These are phyloP conservation scores for Rhyacophila brunnea DNA, from an alignment of 1,140 invertebrate species.

Conservation along the genomic window DNA sequence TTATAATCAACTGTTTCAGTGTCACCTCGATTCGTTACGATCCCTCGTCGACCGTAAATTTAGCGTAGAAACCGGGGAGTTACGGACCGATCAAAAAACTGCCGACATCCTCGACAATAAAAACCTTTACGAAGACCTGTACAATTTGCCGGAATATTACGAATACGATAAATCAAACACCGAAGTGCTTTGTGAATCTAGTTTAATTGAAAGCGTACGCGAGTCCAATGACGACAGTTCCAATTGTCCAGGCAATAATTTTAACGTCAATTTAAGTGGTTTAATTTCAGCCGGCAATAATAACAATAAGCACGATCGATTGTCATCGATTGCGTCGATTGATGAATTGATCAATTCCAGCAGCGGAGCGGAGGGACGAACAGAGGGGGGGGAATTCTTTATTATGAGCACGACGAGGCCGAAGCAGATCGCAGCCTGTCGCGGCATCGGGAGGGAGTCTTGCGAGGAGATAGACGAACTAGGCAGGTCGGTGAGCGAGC, in stretches of 20 bases:
- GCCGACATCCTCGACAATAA: neutral
- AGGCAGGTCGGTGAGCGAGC: conserved; percentile 42
- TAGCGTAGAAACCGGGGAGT: neutral
- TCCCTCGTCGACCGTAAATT: conserved; percentile 6
- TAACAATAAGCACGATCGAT: conserved; percentile 3
- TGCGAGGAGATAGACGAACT: conserved; percentile 39
- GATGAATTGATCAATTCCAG: conserved; percentile 37
- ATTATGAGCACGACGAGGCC: conserved; percentile 43
- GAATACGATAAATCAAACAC: conserved; percentile 41
- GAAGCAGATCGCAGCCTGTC: conserved; percentile 36
- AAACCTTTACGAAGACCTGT: conserved; percentile 46
- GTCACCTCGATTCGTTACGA: conserved; percentile 47
- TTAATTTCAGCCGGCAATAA: conserved; percentile 41
- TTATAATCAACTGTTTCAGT: conserved; percentile 48
- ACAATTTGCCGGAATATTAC: conserved; percentile 48
- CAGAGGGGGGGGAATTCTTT: conserved; percentile 43
- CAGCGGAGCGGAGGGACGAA: conserved; percentile 21
- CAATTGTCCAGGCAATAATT: conserved; percentile 41
- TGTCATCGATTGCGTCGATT: conserved; percentile 30
- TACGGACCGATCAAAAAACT: conserved; percentile 28
- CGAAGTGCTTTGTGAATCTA: no score
- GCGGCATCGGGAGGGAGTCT: conserved; percentile 35
- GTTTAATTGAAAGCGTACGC: no score
- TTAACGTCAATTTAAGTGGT: conserved; percentile 50
- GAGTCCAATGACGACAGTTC: no score